Evolutionary conservation across 2,113 vertebrate species (phyloP).

Genomic region (Ploceus nigricollis): DNA sequence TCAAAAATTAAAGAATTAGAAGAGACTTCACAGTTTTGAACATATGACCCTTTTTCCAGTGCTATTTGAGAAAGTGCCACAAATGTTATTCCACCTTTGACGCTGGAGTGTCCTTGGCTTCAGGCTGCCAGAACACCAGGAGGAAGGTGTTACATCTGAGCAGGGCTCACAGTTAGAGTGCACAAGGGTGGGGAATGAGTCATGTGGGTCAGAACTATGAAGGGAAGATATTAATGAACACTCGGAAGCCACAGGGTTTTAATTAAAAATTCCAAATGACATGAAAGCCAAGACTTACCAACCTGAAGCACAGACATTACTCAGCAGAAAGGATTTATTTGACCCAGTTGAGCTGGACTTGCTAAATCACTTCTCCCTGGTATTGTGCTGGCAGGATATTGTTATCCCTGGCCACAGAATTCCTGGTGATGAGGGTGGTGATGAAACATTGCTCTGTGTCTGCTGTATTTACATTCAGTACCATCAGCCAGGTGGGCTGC

Average conservation of each 20-base stretch:
- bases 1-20: not conserved
- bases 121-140: not conserved
- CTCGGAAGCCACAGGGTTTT: not conserved
- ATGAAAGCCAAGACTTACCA: not conserved
- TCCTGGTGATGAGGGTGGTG: not conserved
- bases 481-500: not conserved
- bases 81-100: not conserved
- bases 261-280: constrained; percentile 5
- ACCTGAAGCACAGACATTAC: not conserved
- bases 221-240: not conserved
- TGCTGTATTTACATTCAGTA: not conserved
- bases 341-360: not conserved
- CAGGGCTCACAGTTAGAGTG: not conserved
- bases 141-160: not conserved
- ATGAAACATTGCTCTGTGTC: not conserved
- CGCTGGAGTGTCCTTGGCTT: not conserved
- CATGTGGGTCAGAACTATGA: not conserved
- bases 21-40: not conserved
- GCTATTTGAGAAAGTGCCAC: not conserved
- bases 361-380: not conserved
- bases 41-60: not conserved
- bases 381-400: not conserved
- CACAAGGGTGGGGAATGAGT: not conserved
- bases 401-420: not conserved
- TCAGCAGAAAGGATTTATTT: not conserved